phyloP scores from a whole-genome alignment of 2,888 invertebrate genomes.

The Drosophila picticornis region DNA sequence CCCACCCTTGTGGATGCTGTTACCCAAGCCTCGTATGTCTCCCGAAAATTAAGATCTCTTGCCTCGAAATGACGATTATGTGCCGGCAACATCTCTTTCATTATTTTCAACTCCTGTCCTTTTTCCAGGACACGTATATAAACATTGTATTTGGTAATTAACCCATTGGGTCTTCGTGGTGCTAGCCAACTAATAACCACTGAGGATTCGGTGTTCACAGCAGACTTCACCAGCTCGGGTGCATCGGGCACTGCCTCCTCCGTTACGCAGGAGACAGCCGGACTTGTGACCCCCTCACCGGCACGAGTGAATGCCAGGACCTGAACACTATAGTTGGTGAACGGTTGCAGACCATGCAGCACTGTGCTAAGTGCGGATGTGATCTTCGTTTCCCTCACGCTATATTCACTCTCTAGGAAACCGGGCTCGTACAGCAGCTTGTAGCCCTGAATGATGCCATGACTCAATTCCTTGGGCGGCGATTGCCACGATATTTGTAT shows the following conservation, averaged over 20 bases:
- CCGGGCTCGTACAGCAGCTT: slow-evolving; percentile 89
- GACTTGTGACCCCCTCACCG: slow-evolving; percentile 87
- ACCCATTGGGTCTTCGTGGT: slow-evolving; percentile 88
- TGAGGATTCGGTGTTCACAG: slow-evolving; percentile 87
- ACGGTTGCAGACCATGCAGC: slow-evolving; percentile 87
- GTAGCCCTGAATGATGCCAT: slow-evolving; percentile 91
- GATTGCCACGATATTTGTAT: slow-evolving; percentile 90
- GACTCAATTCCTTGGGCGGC: slow-evolving; percentile 88
- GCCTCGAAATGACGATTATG: slow-evolving; percentile 86
- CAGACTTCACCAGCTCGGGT: slow-evolving; percentile 88
- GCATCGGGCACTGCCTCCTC: slow-evolving; percentile 88
- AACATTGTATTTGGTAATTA: slow-evolving; percentile 88
- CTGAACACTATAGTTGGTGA: slow-evolving; percentile 89
- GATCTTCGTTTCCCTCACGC: slow-evolving; percentile 86
- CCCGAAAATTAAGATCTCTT: slow-evolving; percentile 86
- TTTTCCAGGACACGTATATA: slow-evolving; percentile 87
- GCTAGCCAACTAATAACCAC: slow-evolving; percentile 89
- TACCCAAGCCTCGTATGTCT: slow-evolving; percentile 88
- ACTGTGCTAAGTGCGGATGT: slow-evolving; percentile 87
- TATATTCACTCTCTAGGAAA: slow-evolving; percentile 82
- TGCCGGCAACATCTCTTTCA: slow-evolving; percentile 85
- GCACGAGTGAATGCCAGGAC: slow-evolving; percentile 88
- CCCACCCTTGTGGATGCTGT: slow-evolving; percentile 88
- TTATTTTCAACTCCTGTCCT: slow-evolving; percentile 86
- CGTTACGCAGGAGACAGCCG: slow-evolving; percentile 87